Evolutionary conservation across 2,113 vertebrate genomes (phyloP).

Genomic region (Alexandromys fortis): DNA sequence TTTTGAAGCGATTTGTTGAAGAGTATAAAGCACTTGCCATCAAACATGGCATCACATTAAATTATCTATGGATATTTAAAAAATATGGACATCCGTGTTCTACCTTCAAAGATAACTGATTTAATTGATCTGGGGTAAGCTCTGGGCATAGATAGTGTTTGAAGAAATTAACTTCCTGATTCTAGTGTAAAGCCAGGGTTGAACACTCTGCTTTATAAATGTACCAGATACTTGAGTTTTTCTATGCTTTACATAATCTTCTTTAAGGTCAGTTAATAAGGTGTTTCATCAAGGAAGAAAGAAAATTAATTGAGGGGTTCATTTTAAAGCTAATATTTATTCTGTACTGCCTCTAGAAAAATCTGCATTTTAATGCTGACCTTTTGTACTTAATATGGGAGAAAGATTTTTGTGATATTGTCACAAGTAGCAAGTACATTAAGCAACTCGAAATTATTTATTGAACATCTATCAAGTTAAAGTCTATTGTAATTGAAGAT

Average conservation of each 20-base stretch:
- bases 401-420: neutral
- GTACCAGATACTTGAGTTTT: neutral
- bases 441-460: constrained; percentile 48
- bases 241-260: constrained; percentile 34
- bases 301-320: constrained; percentile 39
- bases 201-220: constrained; percentile 21
- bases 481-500: neutral
- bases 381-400: neutral
- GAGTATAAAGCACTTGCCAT: constrained; percentile 60
- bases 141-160: neutral
- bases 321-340: constrained; percentile 20
- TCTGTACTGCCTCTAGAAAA: constrained; percentile 24
- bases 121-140: constrained; percentile 47
- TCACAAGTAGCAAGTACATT: constrained; percentile 20
- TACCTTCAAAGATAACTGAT: constrained; percentile 30
- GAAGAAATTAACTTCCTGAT: constrained; percentile 19
- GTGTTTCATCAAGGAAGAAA: constrained; percentile 18
- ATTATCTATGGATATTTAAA: constrained; percentile 45
- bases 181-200: neutral
- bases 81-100: neutral
- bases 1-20: constrained; percentile 65
- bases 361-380: constrained; percentile 23
- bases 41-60: constrained; percentile 55
- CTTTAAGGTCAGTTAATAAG: constrained; percentile 24
- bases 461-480: constrained; percentile 29